Conservation (phyloP, 1,140 invertebrate species). For the Gryllus bimaculatus region DNA sequence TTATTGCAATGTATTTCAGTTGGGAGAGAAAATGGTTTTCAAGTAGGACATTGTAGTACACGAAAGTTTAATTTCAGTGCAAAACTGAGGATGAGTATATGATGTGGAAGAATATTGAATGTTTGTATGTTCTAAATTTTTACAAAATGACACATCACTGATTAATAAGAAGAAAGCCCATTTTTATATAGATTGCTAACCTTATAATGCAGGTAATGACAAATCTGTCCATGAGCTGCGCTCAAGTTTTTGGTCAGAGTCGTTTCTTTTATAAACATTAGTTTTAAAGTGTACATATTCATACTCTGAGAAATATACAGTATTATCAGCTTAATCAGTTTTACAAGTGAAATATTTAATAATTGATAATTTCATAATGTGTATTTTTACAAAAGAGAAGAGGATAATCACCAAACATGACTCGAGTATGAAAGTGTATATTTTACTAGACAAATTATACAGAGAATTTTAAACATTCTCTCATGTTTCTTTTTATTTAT, state of each 20-base stretch:
- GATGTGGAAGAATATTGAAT: neutral
- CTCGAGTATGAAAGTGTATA: neutral
- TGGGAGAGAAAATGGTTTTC: too few relatives aligned
- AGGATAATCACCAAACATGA: neutral
- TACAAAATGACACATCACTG: neutral
- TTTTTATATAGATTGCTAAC: neutral
- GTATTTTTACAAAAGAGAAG: neutral
- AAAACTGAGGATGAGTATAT: too few relatives aligned
- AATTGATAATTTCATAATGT: neutral
- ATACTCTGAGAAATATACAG: neutral
- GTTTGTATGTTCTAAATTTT: neutral
- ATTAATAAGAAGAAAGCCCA: neutral
- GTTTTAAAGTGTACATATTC: neutral
- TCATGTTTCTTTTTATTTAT: neutral
- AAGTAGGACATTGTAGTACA: too few relatives aligned
- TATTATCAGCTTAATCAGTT: neutral
- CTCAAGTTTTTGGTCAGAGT: neutral
- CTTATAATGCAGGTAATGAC: neutral
- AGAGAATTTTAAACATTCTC: neutral
- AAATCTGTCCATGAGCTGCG: neutral
- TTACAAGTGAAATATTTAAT: neutral
- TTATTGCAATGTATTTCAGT: too few relatives aligned
- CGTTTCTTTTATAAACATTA: neutral
- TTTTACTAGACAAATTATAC: neutral
- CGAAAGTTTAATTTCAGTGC: too few relatives aligned